Percentiles rank a stretch among this genome's conserved stretches.
Conservation (phyloP, 1,140 invertebrate species). For the Zaprionus ornatus region DNA sequence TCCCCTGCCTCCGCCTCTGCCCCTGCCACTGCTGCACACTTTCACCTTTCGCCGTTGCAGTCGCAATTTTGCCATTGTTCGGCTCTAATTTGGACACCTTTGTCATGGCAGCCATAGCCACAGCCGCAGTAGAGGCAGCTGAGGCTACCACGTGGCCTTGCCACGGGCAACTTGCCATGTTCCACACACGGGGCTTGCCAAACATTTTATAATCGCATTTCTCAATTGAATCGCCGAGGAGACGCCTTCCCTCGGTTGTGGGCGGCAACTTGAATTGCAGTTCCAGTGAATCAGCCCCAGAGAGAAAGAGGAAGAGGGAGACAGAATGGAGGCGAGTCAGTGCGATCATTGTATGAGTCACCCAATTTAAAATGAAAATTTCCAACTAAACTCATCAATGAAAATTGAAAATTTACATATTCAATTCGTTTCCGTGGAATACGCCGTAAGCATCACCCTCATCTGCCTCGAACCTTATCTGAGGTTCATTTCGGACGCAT, state of each 20-base stretch:
- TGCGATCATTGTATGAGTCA: slow-evolving; percentile 50
- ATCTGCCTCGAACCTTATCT: slow-evolving; percentile 58
- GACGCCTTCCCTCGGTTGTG: slow-evolving; percentile 5
- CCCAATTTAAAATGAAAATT: slow-evolving; percentile 54
- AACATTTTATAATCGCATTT: slow-evolving; percentile 37
- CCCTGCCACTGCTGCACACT: slow-evolving; percentile 52
- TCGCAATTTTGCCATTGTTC: slow-evolving; percentile 43
- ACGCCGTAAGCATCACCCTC: background rate
- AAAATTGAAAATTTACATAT: slow-evolving; percentile 71
- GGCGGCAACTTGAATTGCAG: slow-evolving; percentile 17
- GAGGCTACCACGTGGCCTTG: slow-evolving; percentile 60
- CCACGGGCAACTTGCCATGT: slow-evolving; percentile 47
- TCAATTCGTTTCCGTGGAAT: slow-evolving; percentile 26
- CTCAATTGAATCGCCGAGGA: slow-evolving; percentile 42
- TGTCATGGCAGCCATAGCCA: slow-evolving; percentile 52
- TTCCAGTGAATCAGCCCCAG: slow-evolving; percentile 40
- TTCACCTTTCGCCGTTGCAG: slow-evolving; percentile 65
- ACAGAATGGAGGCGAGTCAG: background rate
- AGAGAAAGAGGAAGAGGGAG: background rate
- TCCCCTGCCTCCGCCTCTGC: background rate
- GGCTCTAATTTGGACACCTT: slow-evolving; percentile 61
- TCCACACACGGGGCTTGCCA: background rate
- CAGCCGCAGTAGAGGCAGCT: slow-evolving; percentile 44
- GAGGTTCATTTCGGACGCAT: slow-evolving; percentile 74
- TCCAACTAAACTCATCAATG: slow-evolving; percentile 68